Base-by-base conservation (phyloP, 2,797 vertebrate genomes). In the Urosaurus nigricauda region DNA sequence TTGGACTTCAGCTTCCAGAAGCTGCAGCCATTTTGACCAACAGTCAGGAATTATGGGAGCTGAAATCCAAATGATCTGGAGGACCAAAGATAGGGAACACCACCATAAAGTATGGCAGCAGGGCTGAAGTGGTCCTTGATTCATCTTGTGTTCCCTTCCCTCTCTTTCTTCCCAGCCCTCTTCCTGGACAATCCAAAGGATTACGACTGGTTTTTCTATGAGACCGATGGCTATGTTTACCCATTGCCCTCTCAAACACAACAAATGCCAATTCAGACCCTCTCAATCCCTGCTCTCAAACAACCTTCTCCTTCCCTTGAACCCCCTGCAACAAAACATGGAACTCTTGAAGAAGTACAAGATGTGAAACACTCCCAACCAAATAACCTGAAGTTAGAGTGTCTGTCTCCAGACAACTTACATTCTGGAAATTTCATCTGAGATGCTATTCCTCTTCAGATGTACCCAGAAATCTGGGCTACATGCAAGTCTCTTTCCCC, bases 131-230 rank as follows among this genome's bases (percentile, higher is more conserved):
- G 32, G 32, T 32, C 9, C 65, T 68, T 29, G 26, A 68, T 29
- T 32, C 26, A 68, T 68, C 26, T 32, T 29, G 8, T 68, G 26
- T 79, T 53, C 77, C 21, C 14, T 4, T 32, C 37, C 40, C n/a
- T 19, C 12, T 1, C 37, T 83, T 85, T 82, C 80, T 77, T 79
- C 73, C 85, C 89, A 96, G 96, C 92, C 37, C 81, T 96, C 37
- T 95, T 95, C 78, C 87, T 96, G 85, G 94, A 96, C n/a, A 43
- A 88, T n/a, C 95, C 95, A 0, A 95, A 96, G 86, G 95, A 95
- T 70, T 94, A 94, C 13, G 93, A 96, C 80, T 93, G 96, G 89
- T 96, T 95, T 88, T 93, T 95, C 65, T 95, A 95, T 17, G 91
- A 88, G 58, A 92, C 90, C 2, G 90, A 90, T 3, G 89, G 89